A percentile compares a stretch with the other conserved stretches of the same genome.
phyloP scores from a whole-genome alignment of 2,888 invertebrate genomes.

The Ernsta delagoae region DNA sequence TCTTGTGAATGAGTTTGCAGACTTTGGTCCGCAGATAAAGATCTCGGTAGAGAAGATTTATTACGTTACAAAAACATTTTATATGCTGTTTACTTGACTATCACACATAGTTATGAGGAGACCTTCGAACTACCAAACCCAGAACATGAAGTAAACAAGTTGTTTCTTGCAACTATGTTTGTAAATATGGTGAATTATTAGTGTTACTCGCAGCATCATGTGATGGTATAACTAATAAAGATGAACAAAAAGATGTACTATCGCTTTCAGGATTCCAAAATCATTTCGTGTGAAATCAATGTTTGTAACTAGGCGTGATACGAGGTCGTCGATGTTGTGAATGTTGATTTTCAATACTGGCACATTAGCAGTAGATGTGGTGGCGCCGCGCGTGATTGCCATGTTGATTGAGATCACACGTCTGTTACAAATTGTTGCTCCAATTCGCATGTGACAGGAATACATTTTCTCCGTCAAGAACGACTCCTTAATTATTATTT shows the following conservation, averaged over 20 bases:
- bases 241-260: slow-evolving; percentile 20
- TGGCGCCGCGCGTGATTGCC: slow-evolving; percentile 75
- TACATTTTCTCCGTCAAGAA: slow-evolving; percentile 45
- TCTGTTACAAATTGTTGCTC: slow-evolving; percentile 78
- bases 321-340: slow-evolving; percentile 55
- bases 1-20: slow-evolving; percentile 79
- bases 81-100: slow-evolving; percentile 5
- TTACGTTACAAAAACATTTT: slow-evolving; percentile 54
- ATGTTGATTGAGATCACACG: slow-evolving; percentile 75
- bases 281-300: slow-evolving; percentile 60
- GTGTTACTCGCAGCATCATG: background rate
- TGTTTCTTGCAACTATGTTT: slow-evolving; percentile 1
- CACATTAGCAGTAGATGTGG: slow-evolving; percentile 72
- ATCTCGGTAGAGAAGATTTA: slow-evolving; percentile 65
- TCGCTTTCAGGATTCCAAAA: slow-evolving; percentile 37
- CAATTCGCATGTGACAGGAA: slow-evolving; percentile 73
- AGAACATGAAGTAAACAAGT: background rate
- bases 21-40: slow-evolving; percentile 70
- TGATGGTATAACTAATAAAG: too few species aligned
- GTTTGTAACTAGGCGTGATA: slow-evolving; percentile 59
- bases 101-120: slow-evolving; percentile 18
- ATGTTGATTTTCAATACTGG: slow-evolving; percentile 76
- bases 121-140: slow-evolving; percentile 4
- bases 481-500: slow-evolving; percentile 16
- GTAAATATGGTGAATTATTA: slow-evolving; percentile 10